Evolutionary conservation across 1,140 invertebrate genomes (phyloP), one percentile per base, ranked within the genome.

Genomic region (Procambarus clarkii): DNA sequence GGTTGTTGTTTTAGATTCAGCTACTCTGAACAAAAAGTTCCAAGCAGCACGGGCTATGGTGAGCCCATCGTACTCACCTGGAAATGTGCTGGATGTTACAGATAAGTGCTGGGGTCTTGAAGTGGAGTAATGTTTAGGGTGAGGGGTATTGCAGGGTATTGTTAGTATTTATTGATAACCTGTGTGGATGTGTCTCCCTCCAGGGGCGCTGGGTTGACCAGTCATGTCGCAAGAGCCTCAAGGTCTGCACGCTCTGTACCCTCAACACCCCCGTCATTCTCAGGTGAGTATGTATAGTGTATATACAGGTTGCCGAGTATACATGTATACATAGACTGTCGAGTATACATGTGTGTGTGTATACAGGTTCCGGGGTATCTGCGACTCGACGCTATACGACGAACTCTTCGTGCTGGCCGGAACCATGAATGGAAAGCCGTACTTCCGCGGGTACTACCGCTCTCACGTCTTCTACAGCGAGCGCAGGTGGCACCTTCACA

Each of bases 321-420:
- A 58, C 54, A 58, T 58, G 13, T 58, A 58, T 58, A 58, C 54
- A 58, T 58, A 58, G 54, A 13, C 8, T 58, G 54, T 0, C 71
- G 54, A 71, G 82, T 84, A n/a, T 84, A 54, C 24, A 5, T 34
- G 34, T 34, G 34, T 34, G 9, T 24, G 44, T 13, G 7, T 13
- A 18, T 45, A 44, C 82, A 91, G 90, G 83, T 86, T 91, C 64
- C 77, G 90, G 4, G 90, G 90, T 0, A 86, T 91, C 78, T 91
- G 90, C 21, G 90, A 91, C 60, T 50, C 90, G 8, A 91, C 78
- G 13, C 79, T 91, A 0, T 91, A 86, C 78, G 90, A 91, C 34
- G 90, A 91, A 24, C 78, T 84, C 21, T 91, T 82, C 64, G 54
- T 91, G 18, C 24, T 91, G 76, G 79, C 60, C 2, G 89, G 89